Evolutionary conservation across 2,888 invertebrate genomes (phyloP).

Genomic region (Apamea crenata): DNA sequence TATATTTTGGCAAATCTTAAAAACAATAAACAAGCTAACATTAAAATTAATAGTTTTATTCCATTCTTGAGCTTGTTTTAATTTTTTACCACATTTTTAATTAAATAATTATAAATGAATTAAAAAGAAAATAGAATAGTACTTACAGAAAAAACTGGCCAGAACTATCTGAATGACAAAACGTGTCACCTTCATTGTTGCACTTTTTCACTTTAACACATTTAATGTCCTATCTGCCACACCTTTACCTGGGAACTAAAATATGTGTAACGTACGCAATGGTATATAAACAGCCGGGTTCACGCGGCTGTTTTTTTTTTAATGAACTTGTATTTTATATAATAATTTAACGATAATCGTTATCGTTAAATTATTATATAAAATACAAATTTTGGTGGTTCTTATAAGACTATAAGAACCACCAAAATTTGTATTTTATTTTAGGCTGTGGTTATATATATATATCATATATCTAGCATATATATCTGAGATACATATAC

Average conservation of each 20-base stretch:
- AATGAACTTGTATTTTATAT: neutral
- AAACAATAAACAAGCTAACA: no score
- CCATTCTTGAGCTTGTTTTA: neutral
- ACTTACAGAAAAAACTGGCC: constrained; percentile 30
- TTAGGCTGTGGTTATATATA: no score
- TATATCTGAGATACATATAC: no score
- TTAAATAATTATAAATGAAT: no score
- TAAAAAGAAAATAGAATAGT: neutral
- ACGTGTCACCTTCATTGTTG: constrained; percentile 23
- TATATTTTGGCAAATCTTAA: neutral
- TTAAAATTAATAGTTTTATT: neutral
- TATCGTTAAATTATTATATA: no score
- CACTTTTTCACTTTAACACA: neutral
- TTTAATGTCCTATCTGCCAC: constrained; percentile 5
- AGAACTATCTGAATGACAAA: constrained; percentile 16
- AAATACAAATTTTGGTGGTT: no score
- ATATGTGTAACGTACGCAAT: neutral
- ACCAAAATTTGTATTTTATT: no score
- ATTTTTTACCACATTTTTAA: neutral
- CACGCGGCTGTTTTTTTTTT: neutral
- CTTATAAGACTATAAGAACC: no score
- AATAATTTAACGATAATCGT: no score
- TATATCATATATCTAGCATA: no score
- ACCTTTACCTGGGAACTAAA: constrained; percentile 13
- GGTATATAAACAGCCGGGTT: constrained; percentile 10